phyloP scores from a whole-genome alignment of 2,113 vertebrate genomes.

The Thalassarche chlororhynchos region DNA sequence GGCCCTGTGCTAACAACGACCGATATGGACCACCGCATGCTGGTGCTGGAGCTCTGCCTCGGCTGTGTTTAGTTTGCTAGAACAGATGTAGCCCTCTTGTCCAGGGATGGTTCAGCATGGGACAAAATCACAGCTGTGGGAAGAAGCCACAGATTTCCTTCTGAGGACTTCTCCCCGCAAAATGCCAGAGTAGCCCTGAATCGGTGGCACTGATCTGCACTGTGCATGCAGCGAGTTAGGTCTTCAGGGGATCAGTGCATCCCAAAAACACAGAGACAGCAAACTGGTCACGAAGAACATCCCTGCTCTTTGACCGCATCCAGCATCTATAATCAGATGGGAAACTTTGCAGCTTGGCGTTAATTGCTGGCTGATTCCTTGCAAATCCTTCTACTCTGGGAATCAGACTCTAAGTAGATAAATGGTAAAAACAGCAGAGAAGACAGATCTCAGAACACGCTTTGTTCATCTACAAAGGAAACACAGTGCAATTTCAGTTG shows the following conservation, averaged over 20 bases:
- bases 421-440: not conserved
- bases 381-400: not conserved
- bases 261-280: not conserved
- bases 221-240: not conserved
- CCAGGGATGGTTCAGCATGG: not conserved
- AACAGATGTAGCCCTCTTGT: not conserved
- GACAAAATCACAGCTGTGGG: not conserved
- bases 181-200: not conserved
- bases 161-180: not conserved
- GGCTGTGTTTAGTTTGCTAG: not conserved
- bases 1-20: rapidly evolving
- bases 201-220: not conserved
- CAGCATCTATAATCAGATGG: not conserved
- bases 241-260: not conserved
- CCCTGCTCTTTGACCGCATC: not conserved
- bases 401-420: not conserved
- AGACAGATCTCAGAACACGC: not conserved
- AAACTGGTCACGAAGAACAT: not conserved
- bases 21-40: not conserved
- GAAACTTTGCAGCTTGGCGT: not conserved
- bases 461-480: not conserved
- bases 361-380: not conserved
- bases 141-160: not conserved
- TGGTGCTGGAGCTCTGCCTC: not conserved
- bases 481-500: not conserved